Percentiles rank a stretch among this genome's conserved stretches.
Conservation (phyloP, 1,140 invertebrate genomes). For the Calephelis virginiensis region DNA sequence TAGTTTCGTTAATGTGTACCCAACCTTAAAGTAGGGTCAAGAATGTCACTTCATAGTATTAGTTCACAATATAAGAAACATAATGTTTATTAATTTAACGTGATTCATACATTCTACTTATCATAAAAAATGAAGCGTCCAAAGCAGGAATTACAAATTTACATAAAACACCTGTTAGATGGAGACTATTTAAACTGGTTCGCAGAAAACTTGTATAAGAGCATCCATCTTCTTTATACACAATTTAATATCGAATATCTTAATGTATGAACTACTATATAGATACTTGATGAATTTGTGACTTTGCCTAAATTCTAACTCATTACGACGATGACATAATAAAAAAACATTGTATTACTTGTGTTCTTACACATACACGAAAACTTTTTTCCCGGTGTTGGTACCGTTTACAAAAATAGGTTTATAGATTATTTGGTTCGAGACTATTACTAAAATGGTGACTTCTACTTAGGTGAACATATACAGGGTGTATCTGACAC, state of each 20-base stretch:
- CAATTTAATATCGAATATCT: background rate
- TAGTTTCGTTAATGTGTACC: too few relatives aligned
- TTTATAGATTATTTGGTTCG: too few relatives aligned
- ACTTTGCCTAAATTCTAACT: background rate
- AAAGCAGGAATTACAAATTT: conserved; percentile 2
- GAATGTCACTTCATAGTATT: conserved; percentile 8
- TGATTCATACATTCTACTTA: conserved; percentile 6
- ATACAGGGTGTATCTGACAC: too few relatives aligned
- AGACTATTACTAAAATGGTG: too few relatives aligned
- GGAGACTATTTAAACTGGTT: conserved; percentile 5
- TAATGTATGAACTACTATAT: background rate
- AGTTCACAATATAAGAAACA: conserved; percentile 3
- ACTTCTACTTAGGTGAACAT: too few relatives aligned
- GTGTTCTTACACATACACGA: too few relatives aligned
- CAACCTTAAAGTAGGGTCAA: background rate
- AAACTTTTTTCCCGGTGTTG: too few relatives aligned
- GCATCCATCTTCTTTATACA: conserved; percentile 3
- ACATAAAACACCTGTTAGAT: conserved; percentile 14
- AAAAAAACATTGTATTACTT: too few relatives aligned
- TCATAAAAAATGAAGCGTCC: background rate
- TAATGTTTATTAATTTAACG: background rate
- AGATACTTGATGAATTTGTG: background rate
- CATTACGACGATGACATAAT: too few relatives aligned
- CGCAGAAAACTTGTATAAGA: conserved; percentile 3
- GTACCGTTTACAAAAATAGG: too few relatives aligned